Evolutionary conservation across 2,113 vertebrate genomes (phyloP).

Genomic region (Rhinoptilus africanus): DNA sequence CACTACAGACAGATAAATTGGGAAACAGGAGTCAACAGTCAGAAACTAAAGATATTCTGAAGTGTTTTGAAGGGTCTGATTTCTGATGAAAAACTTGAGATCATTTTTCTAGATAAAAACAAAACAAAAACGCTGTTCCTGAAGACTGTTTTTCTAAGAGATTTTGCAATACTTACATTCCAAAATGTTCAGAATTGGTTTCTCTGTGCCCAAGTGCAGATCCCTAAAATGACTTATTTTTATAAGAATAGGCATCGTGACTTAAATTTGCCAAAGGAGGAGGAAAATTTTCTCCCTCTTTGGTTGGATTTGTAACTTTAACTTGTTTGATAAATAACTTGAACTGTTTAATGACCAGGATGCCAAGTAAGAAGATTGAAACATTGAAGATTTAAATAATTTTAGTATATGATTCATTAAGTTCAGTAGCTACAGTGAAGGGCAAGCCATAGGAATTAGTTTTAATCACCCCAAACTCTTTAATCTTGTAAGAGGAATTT

Average conservation of each 20-base stretch:
- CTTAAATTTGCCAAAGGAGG: neutral
- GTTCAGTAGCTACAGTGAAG: neutral
- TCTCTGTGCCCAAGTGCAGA: neutral
- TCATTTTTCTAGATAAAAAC: neutral
- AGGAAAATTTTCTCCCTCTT: neutral
- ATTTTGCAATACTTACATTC: neutral
- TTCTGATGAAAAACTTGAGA: neutral
- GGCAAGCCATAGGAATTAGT: neutral
- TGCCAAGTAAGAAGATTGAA: neutral
- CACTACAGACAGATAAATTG: slow-evolving; percentile 28
- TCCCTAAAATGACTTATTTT: neutral
- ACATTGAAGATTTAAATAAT: neutral
- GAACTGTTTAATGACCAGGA: neutral
- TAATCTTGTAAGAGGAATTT: neutral
- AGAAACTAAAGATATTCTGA: slow-evolving; percentile 41
- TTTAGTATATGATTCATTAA: neutral
- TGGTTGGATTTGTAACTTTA: neutral
- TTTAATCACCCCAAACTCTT: neutral
- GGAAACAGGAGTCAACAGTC: slow-evolving; percentile 36
- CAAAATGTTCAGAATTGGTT: neutral
- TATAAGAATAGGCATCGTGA: neutral
- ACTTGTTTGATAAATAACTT: neutral
- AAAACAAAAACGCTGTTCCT: neutral
- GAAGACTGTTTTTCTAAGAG: neutral
- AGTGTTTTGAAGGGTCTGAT: slow-evolving; percentile 25